Percentiles rank a stretch among this genome's conserved stretches.
Evolutionary conservation across 1,140 invertebrate genomes (phyloP).

Genomic region (Cyclina sinensis): DNA sequence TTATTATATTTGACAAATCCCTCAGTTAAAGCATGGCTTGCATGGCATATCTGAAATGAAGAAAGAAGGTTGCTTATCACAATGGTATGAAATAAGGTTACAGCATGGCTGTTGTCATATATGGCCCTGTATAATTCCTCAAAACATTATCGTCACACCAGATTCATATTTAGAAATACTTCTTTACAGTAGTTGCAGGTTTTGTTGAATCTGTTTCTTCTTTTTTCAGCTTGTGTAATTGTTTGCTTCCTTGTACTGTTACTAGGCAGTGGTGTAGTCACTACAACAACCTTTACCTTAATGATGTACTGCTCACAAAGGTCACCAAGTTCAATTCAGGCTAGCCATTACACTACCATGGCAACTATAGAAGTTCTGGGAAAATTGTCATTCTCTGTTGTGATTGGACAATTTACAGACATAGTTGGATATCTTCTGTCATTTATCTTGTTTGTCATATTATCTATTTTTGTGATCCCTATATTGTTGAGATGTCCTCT

Average conservation of each 20-base stretch:
- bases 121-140: too few species aligned
- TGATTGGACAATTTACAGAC: slow-evolving; percentile 83
- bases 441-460: slow-evolving; percentile 76
- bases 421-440: slow-evolving; percentile 78
- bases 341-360: slow-evolving; percentile 86
- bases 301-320: slow-evolving; percentile 86
- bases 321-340: slow-evolving; percentile 79
- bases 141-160: too few species aligned
- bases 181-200: too few species aligned
- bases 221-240: slow-evolving; percentile 71
- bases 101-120: too few species aligned
- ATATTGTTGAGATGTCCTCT: slow-evolving; percentile 64
- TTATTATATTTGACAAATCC: too few species aligned
- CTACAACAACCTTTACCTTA: slow-evolving; percentile 86
- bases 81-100: too few species aligned
- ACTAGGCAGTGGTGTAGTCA: slow-evolving; percentile 84
- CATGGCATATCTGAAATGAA: too few species aligned
- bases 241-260: slow-evolving; percentile 75
- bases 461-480: slow-evolving; percentile 65
- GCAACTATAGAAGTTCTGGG: slow-evolving; percentile 86
- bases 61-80: too few species aligned
- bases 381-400: slow-evolving; percentile 85
- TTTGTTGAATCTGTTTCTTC: too few species aligned
- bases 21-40: too few species aligned
- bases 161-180: too few species aligned